These are phyloP conservation scores for Colletes gigas DNA, from an alignment of 1,140 invertebrate genomes.

Conservation along the genomic window DNA sequence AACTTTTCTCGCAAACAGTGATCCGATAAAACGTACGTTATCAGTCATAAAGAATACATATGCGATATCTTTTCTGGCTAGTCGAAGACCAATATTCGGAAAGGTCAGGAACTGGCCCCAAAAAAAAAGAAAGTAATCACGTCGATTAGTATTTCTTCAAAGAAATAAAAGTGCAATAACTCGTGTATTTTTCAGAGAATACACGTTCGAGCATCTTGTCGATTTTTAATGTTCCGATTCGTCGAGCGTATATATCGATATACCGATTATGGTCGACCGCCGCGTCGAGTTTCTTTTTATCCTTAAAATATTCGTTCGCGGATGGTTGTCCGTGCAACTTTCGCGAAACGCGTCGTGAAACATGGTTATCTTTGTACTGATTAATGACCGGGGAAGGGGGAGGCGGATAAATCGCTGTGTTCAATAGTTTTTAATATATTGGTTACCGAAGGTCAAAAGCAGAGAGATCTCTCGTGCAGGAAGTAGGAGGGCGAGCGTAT, in stretches of 20 bases:
- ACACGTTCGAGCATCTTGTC: background rate
- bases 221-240: constrained; percentile 6
- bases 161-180: background rate
- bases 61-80: background rate
- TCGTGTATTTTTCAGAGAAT: background rate
- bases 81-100: constrained; percentile 2
- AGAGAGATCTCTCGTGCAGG: constrained; percentile 2
- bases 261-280: background rate
- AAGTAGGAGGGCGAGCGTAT: constrained; percentile 6
- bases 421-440: constrained; percentile 28
- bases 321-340: background rate
- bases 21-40: constrained; percentile 28
- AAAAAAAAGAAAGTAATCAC: background rate
- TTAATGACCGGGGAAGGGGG: background rate
- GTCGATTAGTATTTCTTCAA: background rate
- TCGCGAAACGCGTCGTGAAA: background rate
- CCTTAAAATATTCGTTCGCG: background rate
- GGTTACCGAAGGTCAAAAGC: background rate
- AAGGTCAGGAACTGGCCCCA: constrained; percentile 17
- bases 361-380: background rate
- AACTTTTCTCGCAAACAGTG: constrained; percentile 29
- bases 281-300: background rate
- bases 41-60: constrained; percentile 16
- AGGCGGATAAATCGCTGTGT: background rate
- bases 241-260: background rate